Conservation (phyloP, 2,113 vertebrate genomes). For the Falcunculus frontatus region DNA sequence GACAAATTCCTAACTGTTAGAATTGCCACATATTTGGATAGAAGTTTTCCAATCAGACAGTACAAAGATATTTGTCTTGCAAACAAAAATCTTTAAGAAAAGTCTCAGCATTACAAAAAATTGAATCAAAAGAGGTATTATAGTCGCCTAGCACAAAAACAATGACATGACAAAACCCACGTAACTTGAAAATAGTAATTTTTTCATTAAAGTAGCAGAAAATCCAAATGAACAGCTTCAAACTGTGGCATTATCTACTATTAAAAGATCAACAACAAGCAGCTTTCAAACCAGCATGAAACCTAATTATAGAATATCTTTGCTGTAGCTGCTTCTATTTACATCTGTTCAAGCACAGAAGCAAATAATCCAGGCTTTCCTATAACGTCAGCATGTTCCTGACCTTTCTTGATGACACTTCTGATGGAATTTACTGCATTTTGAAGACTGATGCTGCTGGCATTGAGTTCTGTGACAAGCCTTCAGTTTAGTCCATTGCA, state of each 20-base stretch:
- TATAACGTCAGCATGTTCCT: conserved; percentile 53
- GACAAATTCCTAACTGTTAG: neutral
- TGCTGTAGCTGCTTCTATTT: conserved; percentile 65
- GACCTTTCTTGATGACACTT: conserved; percentile 35
- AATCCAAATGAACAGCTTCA: conserved; percentile 44
- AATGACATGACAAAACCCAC: neutral
- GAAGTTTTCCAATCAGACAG: neutral
- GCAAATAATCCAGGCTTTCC: conserved; percentile 43
- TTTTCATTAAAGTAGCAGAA: conserved; percentile 62
- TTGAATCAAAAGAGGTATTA: neutral
- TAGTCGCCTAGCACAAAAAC: neutral
- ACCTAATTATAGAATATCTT: conserved; percentile 67
- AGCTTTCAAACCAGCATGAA: conserved; percentile 60
- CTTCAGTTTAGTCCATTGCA: neutral
- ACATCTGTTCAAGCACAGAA: conserved; percentile 49
- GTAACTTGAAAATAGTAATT: conserved; percentile 43
- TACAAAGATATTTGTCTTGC: neutral
- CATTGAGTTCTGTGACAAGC: neutral
- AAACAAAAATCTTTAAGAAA: neutral
- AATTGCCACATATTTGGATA: neutral
- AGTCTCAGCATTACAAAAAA: neutral
- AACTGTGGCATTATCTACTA: conserved; percentile 54
- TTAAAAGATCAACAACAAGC: conserved; percentile 62
- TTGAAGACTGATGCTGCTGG: neutral
- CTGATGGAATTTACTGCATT: neutral